Evolutionary conservation across 1,140 invertebrate species (phyloP).

Genomic region (Brachionus rotundiformis): DNA sequence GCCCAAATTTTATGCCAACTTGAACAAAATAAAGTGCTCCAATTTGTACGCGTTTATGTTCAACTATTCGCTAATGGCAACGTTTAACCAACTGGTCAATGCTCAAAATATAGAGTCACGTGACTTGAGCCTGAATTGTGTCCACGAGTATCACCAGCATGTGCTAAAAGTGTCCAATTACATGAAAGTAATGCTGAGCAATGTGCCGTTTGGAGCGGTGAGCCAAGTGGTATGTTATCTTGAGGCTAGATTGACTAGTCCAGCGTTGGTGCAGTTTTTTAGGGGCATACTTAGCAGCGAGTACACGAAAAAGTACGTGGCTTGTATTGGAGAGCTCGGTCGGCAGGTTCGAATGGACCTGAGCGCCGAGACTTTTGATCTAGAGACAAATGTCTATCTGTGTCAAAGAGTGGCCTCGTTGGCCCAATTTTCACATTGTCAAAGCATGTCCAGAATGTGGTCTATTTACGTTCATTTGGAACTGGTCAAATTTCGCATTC

Average conservation of each 20-base stretch:
- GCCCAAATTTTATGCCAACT: background rate
- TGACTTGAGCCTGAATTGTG: background rate
- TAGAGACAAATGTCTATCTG: background rate
- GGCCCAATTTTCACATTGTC: background rate
- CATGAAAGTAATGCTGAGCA: background rate
- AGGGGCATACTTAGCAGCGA: background rate
- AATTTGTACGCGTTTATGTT: background rate
- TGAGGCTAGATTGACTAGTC: background rate
- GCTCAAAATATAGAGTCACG: background rate
- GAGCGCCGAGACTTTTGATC: background rate
- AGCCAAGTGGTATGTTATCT: background rate
- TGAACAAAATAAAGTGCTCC: background rate
- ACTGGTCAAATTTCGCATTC: background rate
- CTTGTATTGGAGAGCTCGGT: background rate
- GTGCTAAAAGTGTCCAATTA: background rate
- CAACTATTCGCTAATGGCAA: background rate
- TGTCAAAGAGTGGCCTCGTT: background rate
- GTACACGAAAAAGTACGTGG: background rate
- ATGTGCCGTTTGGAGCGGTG: background rate
- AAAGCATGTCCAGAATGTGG: background rate
- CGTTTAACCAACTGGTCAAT: background rate
- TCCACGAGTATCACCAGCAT: background rate
- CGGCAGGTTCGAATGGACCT: background rate
- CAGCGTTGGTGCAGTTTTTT: background rate
- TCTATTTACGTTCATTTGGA: background rate